Evolutionary conservation across 2,888 invertebrate species (phyloP), one percentile per base, ranked within the genome.

Genomic region (Alloscopus bannaensis): DNA sequence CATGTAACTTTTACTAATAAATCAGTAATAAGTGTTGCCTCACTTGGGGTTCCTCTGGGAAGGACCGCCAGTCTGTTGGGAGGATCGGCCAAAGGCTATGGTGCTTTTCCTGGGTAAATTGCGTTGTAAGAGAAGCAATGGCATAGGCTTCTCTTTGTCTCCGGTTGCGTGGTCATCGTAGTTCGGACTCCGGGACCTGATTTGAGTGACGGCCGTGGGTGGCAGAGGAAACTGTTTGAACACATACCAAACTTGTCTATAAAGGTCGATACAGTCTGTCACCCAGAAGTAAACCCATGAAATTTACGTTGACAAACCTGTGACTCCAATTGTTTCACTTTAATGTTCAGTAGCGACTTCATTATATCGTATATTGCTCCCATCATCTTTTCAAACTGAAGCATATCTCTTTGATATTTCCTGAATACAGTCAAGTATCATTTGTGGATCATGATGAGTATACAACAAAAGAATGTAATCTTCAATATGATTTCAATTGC

Each of bases 271-370:
- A 50, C n/a, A 22, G n/a, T n/a, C n/a, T n/a, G n/a, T n/a, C n/a
- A n/a, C n/a, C 3, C 57, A 57, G 52, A 22, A 22, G 8, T 8
- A n/a, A 8, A 18, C 6, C 28, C 18, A 45, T n/a, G n/a, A n/a
- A n/a, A n/a, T n/a, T n/a, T n/a, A 13, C n/a, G n/a, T n/a, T 16
- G 20, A 29, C 18, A 2, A 24, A 68, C 79, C 57, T 66, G 68
- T 22, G 66, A 78, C n/a, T 60, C 62, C 18, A 81, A 22, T 55
- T 78, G 78, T 18, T 80, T 71, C 1, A 18, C 22, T 65, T 69
- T 78, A 0, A 84, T 77, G 52, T 84, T 84, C 24, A 84, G 45
- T 18, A 84, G 31, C 2, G 83, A 83, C 40, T 75, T 83, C 52
- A 84, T 60, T 2, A 84, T 65, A 26, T 76, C 62, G 24, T 84